Conservation (phyloP, 1,140 invertebrate species). For the Lordiphosa mommai region DNA sequence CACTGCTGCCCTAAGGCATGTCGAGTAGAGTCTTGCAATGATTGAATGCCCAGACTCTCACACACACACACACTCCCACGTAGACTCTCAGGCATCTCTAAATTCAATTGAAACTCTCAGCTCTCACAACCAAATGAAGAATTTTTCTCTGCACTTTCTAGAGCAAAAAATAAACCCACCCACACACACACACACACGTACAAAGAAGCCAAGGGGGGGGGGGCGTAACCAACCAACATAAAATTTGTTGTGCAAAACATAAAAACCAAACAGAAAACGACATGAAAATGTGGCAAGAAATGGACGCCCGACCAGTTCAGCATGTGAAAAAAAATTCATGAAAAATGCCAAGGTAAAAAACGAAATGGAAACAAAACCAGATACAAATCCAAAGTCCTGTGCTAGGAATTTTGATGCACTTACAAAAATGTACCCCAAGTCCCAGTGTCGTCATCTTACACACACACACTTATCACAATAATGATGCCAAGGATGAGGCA, state of each 20-base stretch:
- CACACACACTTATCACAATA: conserved; percentile 26
- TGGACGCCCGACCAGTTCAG: conserved; percentile 25
- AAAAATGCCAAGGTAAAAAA: conserved; percentile 6
- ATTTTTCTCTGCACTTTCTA: conserved; percentile 66
- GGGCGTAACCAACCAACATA: conserved; percentile 44
- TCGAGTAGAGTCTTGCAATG: conserved; percentile 61
- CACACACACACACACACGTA: conserved; percentile 38
- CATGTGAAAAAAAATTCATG: conserved; percentile 19
- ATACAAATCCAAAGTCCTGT: conserved; percentile 52
- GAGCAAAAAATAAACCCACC: conserved; percentile 30
- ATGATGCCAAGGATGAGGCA: conserved; percentile 19
- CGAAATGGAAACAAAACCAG: conserved; percentile 38
- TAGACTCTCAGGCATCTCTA: conserved; percentile 36
- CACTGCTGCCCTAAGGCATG: conserved; percentile 15
- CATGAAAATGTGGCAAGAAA: conserved; percentile 53
- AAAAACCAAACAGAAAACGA: conserved; percentile 70
- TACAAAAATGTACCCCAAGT: conserved; percentile 35
- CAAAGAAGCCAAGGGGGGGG: neutral
- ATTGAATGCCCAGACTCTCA: conserved; percentile 58
- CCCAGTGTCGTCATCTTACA: conserved; percentile 11
- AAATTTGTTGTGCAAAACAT: conserved; percentile 72
- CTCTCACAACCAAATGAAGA: conserved; percentile 61
- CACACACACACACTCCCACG: conserved; percentile 19
- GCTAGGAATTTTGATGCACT: conserved; percentile 72
- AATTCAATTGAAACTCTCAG: conserved; percentile 71